These are phyloP conservation scores for Tribolium freemani DNA, from an alignment of 2,888 invertebrate species.

Conservation along the genomic window DNA sequence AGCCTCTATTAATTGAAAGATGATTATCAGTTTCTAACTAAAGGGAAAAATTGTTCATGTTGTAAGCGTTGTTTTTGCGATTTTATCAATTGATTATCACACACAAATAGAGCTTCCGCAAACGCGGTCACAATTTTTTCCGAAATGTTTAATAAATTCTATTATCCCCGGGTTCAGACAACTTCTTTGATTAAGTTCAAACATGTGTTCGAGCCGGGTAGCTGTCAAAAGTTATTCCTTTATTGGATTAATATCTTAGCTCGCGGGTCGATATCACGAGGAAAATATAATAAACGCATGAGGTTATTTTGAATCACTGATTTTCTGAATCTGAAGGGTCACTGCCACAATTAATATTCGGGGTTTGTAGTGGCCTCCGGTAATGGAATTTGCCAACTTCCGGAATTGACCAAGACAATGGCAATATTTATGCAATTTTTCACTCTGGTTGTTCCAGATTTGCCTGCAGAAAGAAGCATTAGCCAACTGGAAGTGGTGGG, in stretches of 20 bases:
- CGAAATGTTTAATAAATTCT: background rate
- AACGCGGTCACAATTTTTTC: background rate
- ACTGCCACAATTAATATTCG: background rate
- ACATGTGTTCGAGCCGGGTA: background rate
- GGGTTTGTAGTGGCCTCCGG: background rate
- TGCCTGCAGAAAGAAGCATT: constrained; percentile 80
- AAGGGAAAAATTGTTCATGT: too few species aligned
- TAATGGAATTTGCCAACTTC: background rate
- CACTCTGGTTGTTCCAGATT: constrained; percentile 73
- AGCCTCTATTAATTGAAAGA: too few species aligned
- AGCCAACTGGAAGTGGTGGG: constrained; percentile 88
- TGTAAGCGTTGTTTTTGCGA: background rate
- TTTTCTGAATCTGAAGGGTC: background rate
- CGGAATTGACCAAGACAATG: background rate
- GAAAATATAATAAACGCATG: background rate
- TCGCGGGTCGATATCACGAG: background rate
- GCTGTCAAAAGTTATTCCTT: background rate
- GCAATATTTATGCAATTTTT: background rate
- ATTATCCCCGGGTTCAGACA: background rate
- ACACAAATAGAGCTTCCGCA: background rate
- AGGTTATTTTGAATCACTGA: background rate
- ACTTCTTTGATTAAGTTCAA: background rate
- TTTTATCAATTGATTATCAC: background rate
- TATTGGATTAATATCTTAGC: background rate
- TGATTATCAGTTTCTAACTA: too few species aligned